Evolutionary conservation across 2,113 vertebrate species (phyloP).

Genomic region (Madoqua kirkii): DNA sequence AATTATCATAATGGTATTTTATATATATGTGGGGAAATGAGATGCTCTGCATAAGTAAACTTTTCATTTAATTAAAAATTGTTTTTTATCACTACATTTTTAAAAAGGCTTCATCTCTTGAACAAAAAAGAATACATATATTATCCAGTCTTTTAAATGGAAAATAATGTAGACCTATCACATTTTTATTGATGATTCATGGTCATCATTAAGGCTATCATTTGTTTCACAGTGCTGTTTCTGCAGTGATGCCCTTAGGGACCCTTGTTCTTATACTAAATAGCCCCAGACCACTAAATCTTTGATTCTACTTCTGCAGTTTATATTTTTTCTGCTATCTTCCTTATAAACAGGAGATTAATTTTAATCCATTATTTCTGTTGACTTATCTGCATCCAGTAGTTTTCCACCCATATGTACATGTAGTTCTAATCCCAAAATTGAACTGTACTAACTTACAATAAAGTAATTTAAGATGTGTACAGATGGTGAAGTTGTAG

Average conservation of each 20-base stretch:
- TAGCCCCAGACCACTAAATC: background rate
- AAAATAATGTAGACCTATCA: background rate
- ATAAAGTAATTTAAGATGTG: background rate
- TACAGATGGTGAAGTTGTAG: background rate
- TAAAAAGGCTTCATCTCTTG: background rate
- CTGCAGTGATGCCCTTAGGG: conserved; percentile 5
- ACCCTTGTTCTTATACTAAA: background rate
- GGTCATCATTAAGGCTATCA: background rate
- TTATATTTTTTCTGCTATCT: background rate
- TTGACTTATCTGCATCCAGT: background rate
- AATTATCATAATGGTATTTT: background rate
- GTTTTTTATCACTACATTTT: background rate
- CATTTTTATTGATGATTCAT: conserved; percentile 35
- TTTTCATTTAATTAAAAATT: background rate
- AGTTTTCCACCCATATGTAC: background rate
- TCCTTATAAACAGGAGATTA: background rate
- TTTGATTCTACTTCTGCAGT: background rate
- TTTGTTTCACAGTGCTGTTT: conserved; percentile 26
- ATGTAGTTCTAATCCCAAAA: background rate
- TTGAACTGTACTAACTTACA: background rate
- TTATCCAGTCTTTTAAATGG: background rate
- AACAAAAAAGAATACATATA: background rate
- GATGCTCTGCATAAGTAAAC: background rate
- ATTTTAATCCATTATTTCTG: background rate
- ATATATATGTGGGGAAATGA: background rate